These are phyloP conservation scores for Sinohyriopsis cumingii DNA, from an alignment of 2,888 invertebrate species.

Conservation along the genomic window DNA sequence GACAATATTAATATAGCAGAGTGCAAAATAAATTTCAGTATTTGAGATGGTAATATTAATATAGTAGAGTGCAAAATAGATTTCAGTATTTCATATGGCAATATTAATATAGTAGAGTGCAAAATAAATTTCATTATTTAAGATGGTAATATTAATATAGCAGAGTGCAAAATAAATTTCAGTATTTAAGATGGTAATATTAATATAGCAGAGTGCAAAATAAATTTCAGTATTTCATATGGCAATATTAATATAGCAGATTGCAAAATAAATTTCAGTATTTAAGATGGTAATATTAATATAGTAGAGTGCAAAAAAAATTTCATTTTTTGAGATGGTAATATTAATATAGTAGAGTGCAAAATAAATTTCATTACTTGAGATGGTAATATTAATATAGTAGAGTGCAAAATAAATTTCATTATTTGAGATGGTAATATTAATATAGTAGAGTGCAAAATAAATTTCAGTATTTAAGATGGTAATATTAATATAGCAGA, in stretches of 20 bases:
- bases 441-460: background rate
- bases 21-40: no score
- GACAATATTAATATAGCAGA: constrained; percentile 2
- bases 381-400: constrained; percentile 9
- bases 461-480: no score
- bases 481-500: constrained; percentile 3
- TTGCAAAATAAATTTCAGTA: no score
- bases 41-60: no score
- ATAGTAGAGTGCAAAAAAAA: no score
- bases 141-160: constrained; percentile 9
- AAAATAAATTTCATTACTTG: no score
- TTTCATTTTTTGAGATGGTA: no score
- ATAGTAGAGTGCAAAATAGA: no score
- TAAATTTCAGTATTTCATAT: no score
- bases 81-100: constrained; percentile 15
- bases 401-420: no score
- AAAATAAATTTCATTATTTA: no score
- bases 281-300: constrained; percentile 13
- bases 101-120: background rate
- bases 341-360: background rate
- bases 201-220: background rate
- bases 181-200: constrained; percentile 19
- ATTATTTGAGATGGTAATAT: constrained; percentile 20
- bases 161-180: no score
- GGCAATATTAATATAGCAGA: constrained; percentile 3